Evolutionary conservation across 2,888 invertebrate genomes (phyloP).

Genomic region (Hipparchia sbordonii): DNA sequence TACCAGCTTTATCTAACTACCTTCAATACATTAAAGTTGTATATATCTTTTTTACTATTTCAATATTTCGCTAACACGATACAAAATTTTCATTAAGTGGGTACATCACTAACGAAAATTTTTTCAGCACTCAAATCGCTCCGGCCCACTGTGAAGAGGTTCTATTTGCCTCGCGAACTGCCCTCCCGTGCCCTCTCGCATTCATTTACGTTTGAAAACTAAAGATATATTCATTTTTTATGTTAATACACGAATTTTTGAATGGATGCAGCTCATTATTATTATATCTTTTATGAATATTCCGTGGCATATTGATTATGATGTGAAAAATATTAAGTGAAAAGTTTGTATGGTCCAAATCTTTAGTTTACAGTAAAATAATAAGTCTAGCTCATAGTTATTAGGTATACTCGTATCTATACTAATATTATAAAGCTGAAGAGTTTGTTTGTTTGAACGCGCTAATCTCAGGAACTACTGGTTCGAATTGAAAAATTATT

Average conservation of each 20-base stretch:
- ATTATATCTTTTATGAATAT: slow-evolving; percentile 12
- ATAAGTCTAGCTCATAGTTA: no score
- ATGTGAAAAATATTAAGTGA: neutral
- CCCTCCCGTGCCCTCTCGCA: slow-evolving; percentile 35
- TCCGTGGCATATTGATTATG: slow-evolving; percentile 8
- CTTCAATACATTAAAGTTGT: no score
- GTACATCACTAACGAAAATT: slow-evolving; percentile 15
- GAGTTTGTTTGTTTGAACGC: no score
- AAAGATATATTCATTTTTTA: slow-evolving; percentile 29
- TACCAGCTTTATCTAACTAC: no score
- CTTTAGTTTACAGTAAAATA: no score
- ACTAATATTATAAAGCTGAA: no score
- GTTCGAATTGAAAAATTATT: no score
- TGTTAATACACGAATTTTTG: slow-evolving; percentile 25
- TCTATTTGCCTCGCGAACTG: slow-evolving; percentile 41
- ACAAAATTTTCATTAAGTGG: neutral
- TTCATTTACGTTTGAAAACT: slow-evolving; percentile 36
- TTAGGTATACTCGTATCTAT: no score
- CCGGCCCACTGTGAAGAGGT: slow-evolving; percentile 42
- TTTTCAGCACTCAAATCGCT: slow-evolving; percentile 21
- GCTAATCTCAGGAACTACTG: no score
- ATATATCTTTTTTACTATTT: no score
- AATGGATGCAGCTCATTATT: neutral
- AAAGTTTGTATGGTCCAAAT: neutral
- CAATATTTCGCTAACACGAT: no score